These are phyloP conservation scores for Molossus molossus DNA, from an alignment of 2,797 vertebrate genomes.

Conservation along the genomic window DNA sequence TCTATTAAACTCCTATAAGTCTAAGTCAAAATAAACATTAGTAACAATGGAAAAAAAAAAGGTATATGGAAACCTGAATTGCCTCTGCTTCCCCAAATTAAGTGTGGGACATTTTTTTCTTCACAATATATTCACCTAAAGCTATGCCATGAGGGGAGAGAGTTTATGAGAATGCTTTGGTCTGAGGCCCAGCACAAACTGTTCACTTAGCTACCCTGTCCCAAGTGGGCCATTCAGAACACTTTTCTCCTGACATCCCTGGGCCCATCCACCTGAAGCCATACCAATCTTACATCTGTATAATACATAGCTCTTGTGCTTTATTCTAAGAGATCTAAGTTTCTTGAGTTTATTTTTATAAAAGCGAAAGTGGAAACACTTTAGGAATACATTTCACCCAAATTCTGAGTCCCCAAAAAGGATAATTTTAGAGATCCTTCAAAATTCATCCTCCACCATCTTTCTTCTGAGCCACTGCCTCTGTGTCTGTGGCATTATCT, in stretches of 20 bases:
- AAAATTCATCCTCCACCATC: not conserved
- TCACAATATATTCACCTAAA: not conserved
- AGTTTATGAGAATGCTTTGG: not conserved
- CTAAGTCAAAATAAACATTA: not conserved
- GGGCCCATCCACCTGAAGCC: not conserved
- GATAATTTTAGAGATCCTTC: not conserved
- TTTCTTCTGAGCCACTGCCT: not conserved
- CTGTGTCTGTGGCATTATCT: not conserved
- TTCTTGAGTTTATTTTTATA: constrained; percentile 17
- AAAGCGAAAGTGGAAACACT: constrained; percentile 1
- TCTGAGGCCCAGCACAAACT: not conserved
- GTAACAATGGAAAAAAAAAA: not conserved
- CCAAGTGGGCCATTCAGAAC: not conserved
- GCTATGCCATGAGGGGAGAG: not conserved
- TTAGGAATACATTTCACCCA: not conserved
- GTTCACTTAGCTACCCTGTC: not conserved
- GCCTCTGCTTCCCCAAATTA: not conserved
- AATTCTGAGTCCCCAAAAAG: not conserved
- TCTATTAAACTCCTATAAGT: constrained; percentile 21
- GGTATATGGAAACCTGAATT: not conserved
- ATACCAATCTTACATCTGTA: not conserved
- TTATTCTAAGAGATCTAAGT: not conserved
- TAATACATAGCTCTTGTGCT: not conserved
- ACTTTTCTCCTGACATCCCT: not conserved
- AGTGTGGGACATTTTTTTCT: not conserved